phyloP scores from a whole-genome alignment of 1,140 invertebrate species.

The Drosophila equinoxialis region DNA sequence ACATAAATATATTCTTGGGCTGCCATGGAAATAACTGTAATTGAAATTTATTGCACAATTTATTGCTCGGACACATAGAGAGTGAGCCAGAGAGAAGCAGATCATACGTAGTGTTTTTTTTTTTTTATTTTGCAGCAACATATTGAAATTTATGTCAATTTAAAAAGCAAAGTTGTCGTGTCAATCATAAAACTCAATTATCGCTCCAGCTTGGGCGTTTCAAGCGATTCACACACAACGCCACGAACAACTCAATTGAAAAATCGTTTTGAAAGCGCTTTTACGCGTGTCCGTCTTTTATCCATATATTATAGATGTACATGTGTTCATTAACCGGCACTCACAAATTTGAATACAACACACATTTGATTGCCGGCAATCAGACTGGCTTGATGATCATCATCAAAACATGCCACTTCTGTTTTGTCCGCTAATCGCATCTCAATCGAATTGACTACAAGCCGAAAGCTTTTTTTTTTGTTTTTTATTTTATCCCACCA shows the following conservation, averaged over 20 bases:
- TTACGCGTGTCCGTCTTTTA: slow-evolving; percentile 66
- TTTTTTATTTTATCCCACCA: slow-evolving; percentile 28
- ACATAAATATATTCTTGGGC: slow-evolving; percentile 46
- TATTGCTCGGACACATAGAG: slow-evolving; percentile 57
- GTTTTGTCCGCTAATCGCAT: slow-evolving; percentile 77
- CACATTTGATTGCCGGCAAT: slow-evolving; percentile 76
- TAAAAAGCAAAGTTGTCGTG: slow-evolving; percentile 81
- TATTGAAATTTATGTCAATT: slow-evolving; percentile 82
- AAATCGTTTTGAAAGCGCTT: slow-evolving; percentile 70
- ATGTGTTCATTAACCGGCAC: background rate
- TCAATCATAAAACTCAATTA: slow-evolving; percentile 82
- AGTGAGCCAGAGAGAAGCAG: slow-evolving; percentile 29
- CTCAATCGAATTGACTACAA: slow-evolving; percentile 67
- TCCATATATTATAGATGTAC: background rate
- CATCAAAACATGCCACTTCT: slow-evolving; percentile 79
- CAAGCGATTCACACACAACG: background rate
- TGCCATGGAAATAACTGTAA: slow-evolving; percentile 73
- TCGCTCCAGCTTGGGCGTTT: slow-evolving; percentile 52
- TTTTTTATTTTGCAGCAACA: slow-evolving; percentile 59
- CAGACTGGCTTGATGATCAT: slow-evolving; percentile 73
- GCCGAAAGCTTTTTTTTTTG: slow-evolving; percentile 52
- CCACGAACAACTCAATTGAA: slow-evolving; percentile 76
- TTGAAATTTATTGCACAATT: slow-evolving; percentile 82
- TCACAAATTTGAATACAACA: slow-evolving; percentile 39
- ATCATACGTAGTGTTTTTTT: slow-evolving; percentile 33